Conservation (phyloP, 2,797 vertebrate genomes). For the Chiroxiphia lanceolata region DNA sequence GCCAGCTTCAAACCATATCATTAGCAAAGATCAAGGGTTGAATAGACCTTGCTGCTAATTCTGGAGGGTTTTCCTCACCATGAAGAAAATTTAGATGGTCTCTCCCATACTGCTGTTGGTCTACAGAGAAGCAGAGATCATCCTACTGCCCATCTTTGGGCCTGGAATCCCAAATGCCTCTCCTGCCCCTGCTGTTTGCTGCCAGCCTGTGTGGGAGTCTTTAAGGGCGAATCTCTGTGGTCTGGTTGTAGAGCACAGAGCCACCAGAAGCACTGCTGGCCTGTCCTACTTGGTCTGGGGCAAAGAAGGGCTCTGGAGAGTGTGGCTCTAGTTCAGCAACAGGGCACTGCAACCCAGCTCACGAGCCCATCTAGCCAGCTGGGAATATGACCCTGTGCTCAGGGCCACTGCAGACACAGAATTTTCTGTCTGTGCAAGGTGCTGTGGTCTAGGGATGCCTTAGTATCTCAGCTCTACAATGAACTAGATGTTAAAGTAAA, state of each 20-base stretch:
- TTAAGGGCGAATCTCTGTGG: neutral
- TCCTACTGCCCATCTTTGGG: neutral
- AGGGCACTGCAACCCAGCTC: neutral
- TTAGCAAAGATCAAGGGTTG: neutral
- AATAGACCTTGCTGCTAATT: neutral
- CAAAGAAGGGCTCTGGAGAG: neutral
- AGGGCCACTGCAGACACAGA: neutral
- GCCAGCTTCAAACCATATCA: too few species aligned
- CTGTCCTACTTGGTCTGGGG: neutral
- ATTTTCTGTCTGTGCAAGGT: neutral
- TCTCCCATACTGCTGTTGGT: neutral
- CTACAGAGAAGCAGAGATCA: neutral
- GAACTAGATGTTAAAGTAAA: neutral
- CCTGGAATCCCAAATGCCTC: neutral
- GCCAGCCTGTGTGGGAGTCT: neutral
- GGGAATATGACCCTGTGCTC: neutral
- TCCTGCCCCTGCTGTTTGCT: neutral
- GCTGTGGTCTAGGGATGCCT: neutral
- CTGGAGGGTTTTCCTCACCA: neutral
- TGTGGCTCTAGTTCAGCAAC: rapidly evolving
- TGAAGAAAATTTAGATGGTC: neutral
- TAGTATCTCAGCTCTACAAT: neutral
- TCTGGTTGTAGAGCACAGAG: neutral
- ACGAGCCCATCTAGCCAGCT: neutral
- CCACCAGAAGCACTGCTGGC: neutral